Conservation (phyloP, 2,888 invertebrate genomes). For the Falcaria lacertinaria region DNA sequence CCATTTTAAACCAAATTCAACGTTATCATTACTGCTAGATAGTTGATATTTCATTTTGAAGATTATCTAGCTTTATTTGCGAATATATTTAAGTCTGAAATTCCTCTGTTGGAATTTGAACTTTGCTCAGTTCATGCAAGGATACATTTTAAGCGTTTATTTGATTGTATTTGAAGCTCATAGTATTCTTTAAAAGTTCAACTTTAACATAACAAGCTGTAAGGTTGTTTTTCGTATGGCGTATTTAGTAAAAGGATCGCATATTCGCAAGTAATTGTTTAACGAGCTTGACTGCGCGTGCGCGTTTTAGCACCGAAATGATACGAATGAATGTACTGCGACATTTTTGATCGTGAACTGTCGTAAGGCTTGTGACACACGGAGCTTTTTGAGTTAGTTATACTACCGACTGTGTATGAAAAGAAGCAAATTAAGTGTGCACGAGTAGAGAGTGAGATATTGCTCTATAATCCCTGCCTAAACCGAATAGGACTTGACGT, state of each 20-base stretch:
- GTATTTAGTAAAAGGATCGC: constrained; percentile 12
- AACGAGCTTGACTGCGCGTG: constrained; percentile 21
- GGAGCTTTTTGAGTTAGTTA: too few relatives aligned
- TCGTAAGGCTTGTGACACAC: constrained; percentile 1
- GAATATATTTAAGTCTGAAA: neutral
- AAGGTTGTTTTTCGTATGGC: constrained; percentile 15
- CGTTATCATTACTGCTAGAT: constrained; percentile 1
- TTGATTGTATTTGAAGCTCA: neutral
- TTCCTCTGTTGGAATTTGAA: neutral
- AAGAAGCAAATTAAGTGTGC: too few relatives aligned
- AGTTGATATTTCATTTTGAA: neutral
- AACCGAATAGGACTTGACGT: too few relatives aligned
- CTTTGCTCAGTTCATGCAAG: neutral
- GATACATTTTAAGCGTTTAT: neutral
- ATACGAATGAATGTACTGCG: constrained; percentile 12
- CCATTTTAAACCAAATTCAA: neutral
- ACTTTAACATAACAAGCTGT: neutral
- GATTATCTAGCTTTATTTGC: neutral
- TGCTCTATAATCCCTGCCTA: too few relatives aligned
- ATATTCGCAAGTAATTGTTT: constrained; percentile 25
- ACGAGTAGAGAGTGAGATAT: too few relatives aligned
- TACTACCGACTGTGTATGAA: too few relatives aligned
- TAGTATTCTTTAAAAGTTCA: neutral
- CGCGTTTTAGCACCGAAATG: constrained; percentile 25
- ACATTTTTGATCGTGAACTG: constrained; percentile 14